Evolutionary conservation across 1,140 invertebrate species (phyloP).

Genomic region (Delia radicum): DNA sequence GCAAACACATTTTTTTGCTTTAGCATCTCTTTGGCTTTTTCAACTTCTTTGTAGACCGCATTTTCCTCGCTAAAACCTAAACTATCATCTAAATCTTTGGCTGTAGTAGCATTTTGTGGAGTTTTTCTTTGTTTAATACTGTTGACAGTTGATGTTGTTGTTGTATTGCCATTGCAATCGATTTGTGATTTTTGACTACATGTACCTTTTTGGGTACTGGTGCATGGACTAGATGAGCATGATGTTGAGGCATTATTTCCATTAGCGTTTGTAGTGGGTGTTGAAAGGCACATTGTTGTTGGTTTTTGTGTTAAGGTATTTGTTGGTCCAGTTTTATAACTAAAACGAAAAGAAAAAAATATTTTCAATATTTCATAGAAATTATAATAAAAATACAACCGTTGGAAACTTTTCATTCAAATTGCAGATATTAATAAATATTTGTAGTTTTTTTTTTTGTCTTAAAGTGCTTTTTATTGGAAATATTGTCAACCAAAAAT

Average conservation of each 20-base stretch:
- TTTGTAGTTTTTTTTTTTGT: too few species aligned
- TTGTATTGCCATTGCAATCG: slow-evolving; percentile 3
- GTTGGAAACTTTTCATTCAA: too few species aligned
- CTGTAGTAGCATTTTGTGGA: background rate
- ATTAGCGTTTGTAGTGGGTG: slow-evolving; percentile 32
- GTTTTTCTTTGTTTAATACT: slow-evolving; percentile 36
- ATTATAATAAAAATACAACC: background rate
- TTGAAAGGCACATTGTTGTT: slow-evolving; percentile 48
- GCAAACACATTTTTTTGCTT: background rate
- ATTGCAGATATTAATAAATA: too few species aligned
- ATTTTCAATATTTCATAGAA: background rate
- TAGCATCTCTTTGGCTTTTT: slow-evolving; percentile 1
- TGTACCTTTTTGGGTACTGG: background rate
- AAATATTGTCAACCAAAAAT: too few species aligned
- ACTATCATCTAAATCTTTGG: slow-evolving; percentile 34
- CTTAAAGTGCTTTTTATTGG: too few species aligned
- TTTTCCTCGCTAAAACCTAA: slow-evolving; percentile 48
- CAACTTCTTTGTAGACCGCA: slow-evolving; percentile 46
- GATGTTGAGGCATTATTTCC: background rate
- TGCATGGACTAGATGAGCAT: slow-evolving; percentile 15
- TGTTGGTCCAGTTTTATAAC: too few species aligned
- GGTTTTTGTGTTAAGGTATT: background rate
- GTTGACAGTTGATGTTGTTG: slow-evolving; percentile 22
- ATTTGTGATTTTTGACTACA: slow-evolving; percentile 17
- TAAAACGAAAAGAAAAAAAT: too few species aligned